phyloP scores from a whole-genome alignment of 2,113 vertebrate genomes.

The Syngnathoides biaculeatus region DNA sequence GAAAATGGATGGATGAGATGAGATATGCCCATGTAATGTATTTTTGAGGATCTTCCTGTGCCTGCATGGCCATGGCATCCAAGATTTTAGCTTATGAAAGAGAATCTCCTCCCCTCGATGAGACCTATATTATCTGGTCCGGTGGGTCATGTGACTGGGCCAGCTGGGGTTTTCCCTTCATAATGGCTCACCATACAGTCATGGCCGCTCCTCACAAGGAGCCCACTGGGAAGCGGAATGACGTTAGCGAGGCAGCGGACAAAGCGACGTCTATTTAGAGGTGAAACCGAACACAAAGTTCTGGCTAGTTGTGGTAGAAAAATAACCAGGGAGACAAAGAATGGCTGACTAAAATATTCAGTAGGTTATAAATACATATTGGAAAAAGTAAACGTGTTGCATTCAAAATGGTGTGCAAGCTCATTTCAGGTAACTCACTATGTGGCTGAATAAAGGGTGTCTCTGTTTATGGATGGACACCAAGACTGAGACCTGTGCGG shows the following conservation, averaged over 20 bases:
- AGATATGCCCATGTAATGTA: not conserved
- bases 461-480: slow-evolving; percentile 5
- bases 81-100: not conserved
- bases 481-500: slow-evolving; percentile 4
- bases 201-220: slow-evolving; percentile 38
- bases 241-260: slow-evolving; percentile 27
- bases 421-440: not conserved
- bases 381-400: too few relatives aligned
- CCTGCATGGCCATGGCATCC: not conserved
- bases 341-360: not conserved
- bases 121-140: slow-evolving; percentile 36
- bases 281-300: not conserved
- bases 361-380: not conserved
- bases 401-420: too few relatives aligned
- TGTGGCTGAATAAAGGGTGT: not conserved
- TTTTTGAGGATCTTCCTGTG: not conserved
- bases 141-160: slow-evolving; percentile 34
- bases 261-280: slow-evolving; percentile 32
- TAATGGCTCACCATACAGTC: slow-evolving; percentile 41
- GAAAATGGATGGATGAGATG: too few relatives aligned
- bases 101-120: slow-evolving; percentile 14
- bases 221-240: slow-evolving; percentile 32
- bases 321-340: slow-evolving; percentile 1
- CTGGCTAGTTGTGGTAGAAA: not conserved
- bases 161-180: slow-evolving; percentile 28